Evolutionary conservation across 1,140 invertebrate genomes (phyloP), one percentile per base, ranked within the genome.

Genomic region (Calliopsis andreniformis): DNA sequence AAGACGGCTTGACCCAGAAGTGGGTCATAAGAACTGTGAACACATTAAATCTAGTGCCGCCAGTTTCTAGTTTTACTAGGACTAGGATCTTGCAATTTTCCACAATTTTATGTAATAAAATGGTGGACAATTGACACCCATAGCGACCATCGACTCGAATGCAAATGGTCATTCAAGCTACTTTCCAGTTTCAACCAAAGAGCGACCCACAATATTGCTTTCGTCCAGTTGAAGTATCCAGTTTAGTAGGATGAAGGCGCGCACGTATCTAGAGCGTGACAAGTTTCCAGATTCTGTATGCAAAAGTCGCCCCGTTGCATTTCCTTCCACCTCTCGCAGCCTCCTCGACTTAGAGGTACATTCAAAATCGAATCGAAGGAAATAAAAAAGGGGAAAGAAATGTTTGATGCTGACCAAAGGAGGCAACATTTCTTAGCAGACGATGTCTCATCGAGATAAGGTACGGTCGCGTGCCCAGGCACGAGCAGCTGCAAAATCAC

Each of bases 241-340:
- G 85, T 87, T 87, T 86, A 87, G 84, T 87, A 86, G 87, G 85
- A 86, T 87, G 85, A 84, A 87, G 81, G 78, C 83, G 78, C 75
- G 63, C 80, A 71, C 53, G 79, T 87, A 87, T 87, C 82, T 87
- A 73, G 87, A 87, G 82, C 87, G 80, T 87, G 84, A 87, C 85
- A 78, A 68, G 79, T 87, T 87, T 84, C 73, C 71, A 79, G 81
- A 81, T 86, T 68, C 70, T 63, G 82, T 71, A 68, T 63, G 67
- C 77, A 79, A 78, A 76, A 76, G 84, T 72, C 76, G 80, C 70
- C 78, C 71, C 23, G 49, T 42, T 30, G 49, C 35, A 78, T 85
- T 85, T 83, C 83, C 80, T 76, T 75, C 75, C 80, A 79, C 77
- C 84, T 78, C 64, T 80, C 79, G 76, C 68, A 35, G 23, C 28